Base-by-base conservation (phyloP, 2,113 vertebrate genomes). In the Uria lomvia region DNA sequence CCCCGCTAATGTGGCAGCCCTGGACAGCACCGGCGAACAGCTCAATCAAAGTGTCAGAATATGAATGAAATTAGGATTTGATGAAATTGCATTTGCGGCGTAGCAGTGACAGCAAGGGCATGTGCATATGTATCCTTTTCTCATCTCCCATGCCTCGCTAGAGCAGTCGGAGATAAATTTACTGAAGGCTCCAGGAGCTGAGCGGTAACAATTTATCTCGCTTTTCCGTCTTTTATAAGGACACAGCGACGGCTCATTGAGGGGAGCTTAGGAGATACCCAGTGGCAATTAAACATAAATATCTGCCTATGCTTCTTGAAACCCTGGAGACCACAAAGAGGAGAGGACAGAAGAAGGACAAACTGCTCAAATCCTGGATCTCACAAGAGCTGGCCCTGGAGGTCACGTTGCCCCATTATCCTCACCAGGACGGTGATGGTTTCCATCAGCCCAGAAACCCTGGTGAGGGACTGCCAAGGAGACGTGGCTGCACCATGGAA, bases 381-480 rank as follows among this genome's bases (percentile, higher is more conserved):
- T 60, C 58, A 32, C 36, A 50, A 8, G 40, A 76, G 29, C 22
- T 6, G 26, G 23, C 50, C 43, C 60, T 71, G 58, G 65, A 56
- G 36, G 34, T 49, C 63, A 11, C 1, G 3, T 11, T 5, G 22
- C 13, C 5, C n/a, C 0, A 0, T 22, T 36, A 15, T 15, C 42
- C 21, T 72, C 52, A 30, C 4, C 8, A 16, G 73, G n/a, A 53
- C 0, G 2, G 34, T 42, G 32, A 47, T 40, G 58, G 5, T 58
- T 50, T 63, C 23, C 38, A 53, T 22, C 74, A 63, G 36, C 11
- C n/a, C 66, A 78, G 36, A 50, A 34, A 8, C 30, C 32, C 8
- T 20, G 13, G 6, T 11, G 45, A 90, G 21, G 34, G 26, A 26
- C 20, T 36, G 47, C 59, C 47, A 12, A 43, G 43, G 63, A 10